Conservation (phyloP, 1,140 invertebrate genomes). For the Drosophila teissieri region DNA sequence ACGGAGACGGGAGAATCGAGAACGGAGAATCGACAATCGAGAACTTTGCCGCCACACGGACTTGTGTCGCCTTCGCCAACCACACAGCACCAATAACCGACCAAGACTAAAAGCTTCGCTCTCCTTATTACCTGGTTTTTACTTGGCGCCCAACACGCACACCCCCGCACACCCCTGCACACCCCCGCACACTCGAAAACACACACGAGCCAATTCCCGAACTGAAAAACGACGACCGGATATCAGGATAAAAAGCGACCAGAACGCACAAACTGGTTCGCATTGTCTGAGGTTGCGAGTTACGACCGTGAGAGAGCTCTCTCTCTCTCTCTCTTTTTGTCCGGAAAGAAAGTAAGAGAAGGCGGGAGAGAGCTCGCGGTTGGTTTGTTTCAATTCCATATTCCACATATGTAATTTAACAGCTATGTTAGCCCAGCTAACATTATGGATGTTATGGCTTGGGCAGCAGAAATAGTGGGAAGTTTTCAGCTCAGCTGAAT, state of each 20-base stretch:
- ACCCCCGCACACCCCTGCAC: conserved; percentile 1
- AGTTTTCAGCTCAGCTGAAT: neutral
- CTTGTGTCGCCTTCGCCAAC: conserved; percentile 63
- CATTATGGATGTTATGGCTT: neutral
- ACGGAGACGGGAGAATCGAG: conserved; percentile 17
- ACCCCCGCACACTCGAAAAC: conserved; percentile 3
- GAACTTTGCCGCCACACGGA: conserved; percentile 42
- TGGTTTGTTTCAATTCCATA: conserved; percentile 60
- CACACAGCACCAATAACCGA: conserved; percentile 83
- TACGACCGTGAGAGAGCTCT: neutral
- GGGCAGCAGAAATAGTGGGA: conserved; percentile 51
- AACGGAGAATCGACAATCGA: conserved; percentile 20
- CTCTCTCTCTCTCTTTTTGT: neutral
- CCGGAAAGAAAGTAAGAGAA: conserved; percentile 6
- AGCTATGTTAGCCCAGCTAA: neutral
- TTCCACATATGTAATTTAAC: neutral
- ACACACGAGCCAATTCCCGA: conserved; percentile 20
- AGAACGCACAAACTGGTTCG: conserved; percentile 64
- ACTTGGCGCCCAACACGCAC: conserved; percentile 48
- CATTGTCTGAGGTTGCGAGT: conserved; percentile 67
- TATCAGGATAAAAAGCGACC: conserved; percentile 60
- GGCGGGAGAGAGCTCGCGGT: conserved; percentile 10
- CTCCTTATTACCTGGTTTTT: conserved; percentile 81
- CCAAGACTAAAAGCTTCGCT: conserved; percentile 82
- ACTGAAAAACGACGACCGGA: conserved; percentile 57